Percentiles rank a stretch among this genome's conserved stretches.
These are phyloP conservation scores for Protobothrops mucrosquamatus DNA, from an alignment of 2,113 vertebrate genomes.

Conservation along the genomic window DNA sequence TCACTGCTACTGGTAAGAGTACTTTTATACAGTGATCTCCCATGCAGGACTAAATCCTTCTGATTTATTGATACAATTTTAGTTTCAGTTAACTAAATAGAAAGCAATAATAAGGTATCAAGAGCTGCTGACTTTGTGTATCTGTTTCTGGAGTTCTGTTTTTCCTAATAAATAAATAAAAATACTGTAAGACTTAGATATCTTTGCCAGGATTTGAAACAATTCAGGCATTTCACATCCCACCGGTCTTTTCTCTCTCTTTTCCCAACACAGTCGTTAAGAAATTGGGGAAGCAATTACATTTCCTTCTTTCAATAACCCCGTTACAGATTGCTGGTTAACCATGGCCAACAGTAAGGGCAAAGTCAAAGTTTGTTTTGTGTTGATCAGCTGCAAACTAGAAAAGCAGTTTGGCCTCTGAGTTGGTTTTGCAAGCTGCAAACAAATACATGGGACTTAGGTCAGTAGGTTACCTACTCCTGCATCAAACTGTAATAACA, in stretches of 20 bases:
- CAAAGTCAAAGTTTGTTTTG: neutral
- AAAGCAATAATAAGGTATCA: conserved; percentile 13
- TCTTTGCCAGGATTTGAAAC: neutral
- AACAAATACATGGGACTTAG: neutral
- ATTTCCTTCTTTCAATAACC: neutral
- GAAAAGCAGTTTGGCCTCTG: neutral
- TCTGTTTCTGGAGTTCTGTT: conserved; percentile 3
- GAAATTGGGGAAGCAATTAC: neutral
- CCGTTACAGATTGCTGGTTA: neutral
- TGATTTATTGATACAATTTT: conserved; percentile 19
- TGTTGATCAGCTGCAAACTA: neutral
- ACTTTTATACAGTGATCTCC: neutral
- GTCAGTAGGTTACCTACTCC: neutral
- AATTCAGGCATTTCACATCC: neutral
- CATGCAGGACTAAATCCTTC: conserved; percentile 20
- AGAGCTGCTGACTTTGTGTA: neutral
- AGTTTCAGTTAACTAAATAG: conserved; percentile 7
- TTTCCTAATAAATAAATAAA: neutral
- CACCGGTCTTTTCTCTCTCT: neutral
- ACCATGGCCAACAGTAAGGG: neutral
- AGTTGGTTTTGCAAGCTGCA: neutral
- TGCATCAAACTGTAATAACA: neutral
- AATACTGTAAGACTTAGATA: neutral
- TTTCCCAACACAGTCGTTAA: neutral
- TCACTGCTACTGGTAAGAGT: conserved; percentile 13